Percentiles rank a stretch among this genome's conserved stretches.
Evolutionary conservation across 2,113 vertebrate genomes (phyloP).

Genomic region (Siphamia tubifer): DNA sequence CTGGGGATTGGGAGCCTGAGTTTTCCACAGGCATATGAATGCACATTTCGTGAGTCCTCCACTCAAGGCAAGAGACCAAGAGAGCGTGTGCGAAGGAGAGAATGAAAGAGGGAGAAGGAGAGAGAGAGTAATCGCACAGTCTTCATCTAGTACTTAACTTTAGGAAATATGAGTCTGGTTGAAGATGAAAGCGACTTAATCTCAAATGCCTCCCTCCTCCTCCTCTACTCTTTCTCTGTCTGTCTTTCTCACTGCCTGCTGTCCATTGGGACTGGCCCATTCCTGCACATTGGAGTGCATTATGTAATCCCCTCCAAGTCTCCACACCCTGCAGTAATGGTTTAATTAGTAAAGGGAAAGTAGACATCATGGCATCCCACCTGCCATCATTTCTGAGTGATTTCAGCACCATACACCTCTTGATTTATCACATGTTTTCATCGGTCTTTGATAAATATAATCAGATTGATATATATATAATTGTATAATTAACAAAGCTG

Average conservation of each 20-base stretch:
- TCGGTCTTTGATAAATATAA: conserved; percentile 16
- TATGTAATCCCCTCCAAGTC: conserved; percentile 77
- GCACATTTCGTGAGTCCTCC: conserved; percentile 71
- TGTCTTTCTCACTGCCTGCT: conserved; percentile 51
- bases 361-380: conserved; percentile 49
- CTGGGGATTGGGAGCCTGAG: conserved; percentile 73
- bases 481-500: conserved; percentile 31
- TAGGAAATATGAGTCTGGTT: conserved; percentile 77
- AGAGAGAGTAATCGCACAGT: conserved; percentile 65
- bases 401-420: too few relatives aligned
- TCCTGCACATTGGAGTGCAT: conserved; percentile 64
- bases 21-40: conserved; percentile 74
- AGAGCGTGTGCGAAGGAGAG: conserved; percentile 39
- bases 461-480: conserved; percentile 34
- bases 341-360: conserved; percentile 70
- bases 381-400: conserved; percentile 45
- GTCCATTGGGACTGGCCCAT: conserved; percentile 71
- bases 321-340: conserved; percentile 71
- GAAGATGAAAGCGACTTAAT: conserved; percentile 83
- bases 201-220: conserved; percentile 67
- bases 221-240: conserved; percentile 56
- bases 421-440: too few relatives aligned
- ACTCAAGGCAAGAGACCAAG: conserved; percentile 49
- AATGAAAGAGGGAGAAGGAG: conserved; percentile 39
- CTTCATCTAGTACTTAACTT: conserved; percentile 76